A percentile compares a stretch with the other conserved stretches of the same genome.
phyloP scores from a whole-genome alignment of 1,140 invertebrate species.

The Hermetia illucens region DNA sequence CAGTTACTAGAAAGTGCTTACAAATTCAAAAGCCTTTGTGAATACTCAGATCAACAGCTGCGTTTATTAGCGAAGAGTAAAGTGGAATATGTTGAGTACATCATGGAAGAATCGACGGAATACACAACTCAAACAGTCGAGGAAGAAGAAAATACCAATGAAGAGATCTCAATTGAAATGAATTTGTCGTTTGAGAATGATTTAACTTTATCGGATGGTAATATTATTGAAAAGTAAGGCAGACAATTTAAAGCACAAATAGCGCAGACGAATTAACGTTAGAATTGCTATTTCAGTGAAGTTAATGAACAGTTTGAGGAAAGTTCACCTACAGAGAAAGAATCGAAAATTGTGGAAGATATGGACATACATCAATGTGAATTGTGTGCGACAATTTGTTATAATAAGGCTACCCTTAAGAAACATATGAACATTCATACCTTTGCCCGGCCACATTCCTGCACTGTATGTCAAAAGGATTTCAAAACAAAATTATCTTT shows the following conservation, averaged over 20 bases:
- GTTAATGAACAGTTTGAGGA: too few relatives aligned
- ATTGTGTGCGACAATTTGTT: constrained; percentile 3
- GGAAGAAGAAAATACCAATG: too few relatives aligned
- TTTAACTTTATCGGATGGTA: too few relatives aligned
- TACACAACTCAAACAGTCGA: too few relatives aligned
- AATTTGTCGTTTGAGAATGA: too few relatives aligned
- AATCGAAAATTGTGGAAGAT: constrained; percentile 1
- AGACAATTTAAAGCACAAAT: too few relatives aligned
- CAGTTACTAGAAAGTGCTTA: constrained; percentile 12
- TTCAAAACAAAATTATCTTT: constrained; percentile 15
- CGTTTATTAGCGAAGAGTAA: constrained; percentile 7
- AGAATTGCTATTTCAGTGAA: too few relatives aligned
- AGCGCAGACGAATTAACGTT: too few relatives aligned
- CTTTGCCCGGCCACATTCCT: background rate
- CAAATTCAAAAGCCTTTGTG: constrained; percentile 13
- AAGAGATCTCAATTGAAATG: too few relatives aligned
- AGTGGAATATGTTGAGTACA: background rate
- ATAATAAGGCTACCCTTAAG: background rate
- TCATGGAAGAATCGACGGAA: constrained; percentile 4
- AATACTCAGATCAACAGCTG: constrained; percentile 12
- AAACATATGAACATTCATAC: constrained; percentile 5
- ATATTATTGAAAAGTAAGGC: too few relatives aligned
- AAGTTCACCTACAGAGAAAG: too few relatives aligned
- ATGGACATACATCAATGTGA: constrained; percentile 5
- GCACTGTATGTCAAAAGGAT: constrained; percentile 6